phyloP scores from a whole-genome alignment of 30 jellyfish, hydroid and myxozoan species.

The Aurelia coerulea region DNA sequence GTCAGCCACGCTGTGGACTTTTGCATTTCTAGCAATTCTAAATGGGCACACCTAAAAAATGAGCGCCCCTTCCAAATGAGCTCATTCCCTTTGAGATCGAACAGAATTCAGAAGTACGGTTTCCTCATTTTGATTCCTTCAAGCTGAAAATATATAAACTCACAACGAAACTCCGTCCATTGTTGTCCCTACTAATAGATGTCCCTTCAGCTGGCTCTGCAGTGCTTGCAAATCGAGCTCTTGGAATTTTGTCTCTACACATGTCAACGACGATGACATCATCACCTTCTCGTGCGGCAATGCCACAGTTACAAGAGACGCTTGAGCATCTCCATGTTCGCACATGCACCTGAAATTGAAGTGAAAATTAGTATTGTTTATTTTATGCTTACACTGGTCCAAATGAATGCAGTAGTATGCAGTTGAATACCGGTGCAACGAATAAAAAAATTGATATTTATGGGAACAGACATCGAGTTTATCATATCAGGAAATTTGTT shows the following conservation, averaged over 20 bases:
- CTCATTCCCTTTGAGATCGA: too few species aligned
- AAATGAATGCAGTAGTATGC: too few species aligned
- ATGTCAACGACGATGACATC: conserved; percentile 90
- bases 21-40: not conserved
- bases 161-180: conserved; percentile 86
- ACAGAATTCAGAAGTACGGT: too few species aligned
- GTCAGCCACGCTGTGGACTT: too few species aligned
- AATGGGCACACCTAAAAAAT: not conserved
- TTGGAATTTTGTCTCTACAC: conserved; percentile 90
- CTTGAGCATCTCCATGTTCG: conserved; percentile 85
- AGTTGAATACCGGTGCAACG: too few species aligned
- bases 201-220: conserved; percentile 85
- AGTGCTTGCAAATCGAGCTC: conserved; percentile 89
- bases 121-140: too few species aligned
- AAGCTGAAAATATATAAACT: not conserved
- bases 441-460: too few species aligned
- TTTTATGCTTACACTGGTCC: too few species aligned
- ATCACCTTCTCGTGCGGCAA: conserved; percentile 97
- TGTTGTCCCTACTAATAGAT: conserved; percentile 66
- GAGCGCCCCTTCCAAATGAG: too few species aligned
- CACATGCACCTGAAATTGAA: conserved; percentile 78
- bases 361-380: too few species aligned
- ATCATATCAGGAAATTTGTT: too few species aligned
- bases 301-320: conserved; percentile 93
- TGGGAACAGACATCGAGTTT: too few species aligned